Conservation (phyloP, 2,888 invertebrate genomes). For the Spodoptera littoralis region DNA sequence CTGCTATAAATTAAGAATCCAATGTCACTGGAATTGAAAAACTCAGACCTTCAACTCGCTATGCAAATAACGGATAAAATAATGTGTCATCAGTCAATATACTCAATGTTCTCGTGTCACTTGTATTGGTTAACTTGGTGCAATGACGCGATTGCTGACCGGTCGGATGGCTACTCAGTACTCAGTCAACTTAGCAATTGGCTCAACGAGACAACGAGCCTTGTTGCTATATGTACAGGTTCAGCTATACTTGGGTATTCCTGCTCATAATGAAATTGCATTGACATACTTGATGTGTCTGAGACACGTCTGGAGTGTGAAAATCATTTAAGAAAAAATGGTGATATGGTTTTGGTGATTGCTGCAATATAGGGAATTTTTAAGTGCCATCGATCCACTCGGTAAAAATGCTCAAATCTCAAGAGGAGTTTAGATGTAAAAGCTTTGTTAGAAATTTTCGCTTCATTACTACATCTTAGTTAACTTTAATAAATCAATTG, state of each 20-base stretch:
- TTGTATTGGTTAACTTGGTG: slow-evolving; percentile 30
- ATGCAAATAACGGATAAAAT: slow-evolving; percentile 27
- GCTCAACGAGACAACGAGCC: slow-evolving; percentile 50
- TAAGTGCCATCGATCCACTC: too few relatives aligned
- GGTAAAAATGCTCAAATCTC: too few relatives aligned
- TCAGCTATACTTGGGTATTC: background rate
- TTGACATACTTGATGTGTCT: too few relatives aligned
- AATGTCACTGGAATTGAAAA: slow-evolving; percentile 40
- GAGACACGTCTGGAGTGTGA: too few relatives aligned
- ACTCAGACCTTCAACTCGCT: slow-evolving; percentile 45
- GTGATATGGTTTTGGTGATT: too few relatives aligned
- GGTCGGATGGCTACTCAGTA: slow-evolving; percentile 21
- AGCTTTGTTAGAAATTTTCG: too few relatives aligned
- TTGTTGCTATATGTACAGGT: slow-evolving; percentile 28
- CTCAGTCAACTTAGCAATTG: slow-evolving; percentile 43
- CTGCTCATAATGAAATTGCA: too few relatives aligned
- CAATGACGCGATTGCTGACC: slow-evolving; percentile 27
- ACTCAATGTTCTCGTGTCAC: slow-evolving; percentile 27
- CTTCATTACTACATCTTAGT: too few relatives aligned
- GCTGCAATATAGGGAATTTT: too few relatives aligned
- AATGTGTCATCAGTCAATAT: slow-evolving; percentile 45
- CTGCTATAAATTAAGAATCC: background rate
- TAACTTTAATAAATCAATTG: too few relatives aligned
- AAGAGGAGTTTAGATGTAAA: too few relatives aligned
- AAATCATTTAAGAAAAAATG: too few relatives aligned